Percentiles rank a stretch among this genome's conserved stretches.
These are phyloP conservation scores for Petaurus breviceps DNA, from an alignment of 2,113 vertebrate genomes.

Conservation along the genomic window DNA sequence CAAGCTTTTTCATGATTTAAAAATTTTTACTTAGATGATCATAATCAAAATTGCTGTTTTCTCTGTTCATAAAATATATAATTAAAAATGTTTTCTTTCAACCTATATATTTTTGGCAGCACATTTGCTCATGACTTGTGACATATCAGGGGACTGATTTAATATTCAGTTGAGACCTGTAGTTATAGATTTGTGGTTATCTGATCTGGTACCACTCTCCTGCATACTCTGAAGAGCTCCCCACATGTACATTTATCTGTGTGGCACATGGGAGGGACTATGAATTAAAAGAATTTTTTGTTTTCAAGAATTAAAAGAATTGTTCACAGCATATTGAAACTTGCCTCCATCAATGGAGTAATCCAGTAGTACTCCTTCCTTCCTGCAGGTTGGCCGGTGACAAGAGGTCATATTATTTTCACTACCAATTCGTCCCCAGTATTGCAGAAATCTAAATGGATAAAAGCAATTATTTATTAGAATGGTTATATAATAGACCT, in stretches of 20 bases:
- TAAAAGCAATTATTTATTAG: conserved; percentile 16
- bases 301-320: too few species aligned
- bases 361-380: conserved; percentile 95
- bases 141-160: neutral
- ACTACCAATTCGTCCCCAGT: conserved; percentile 98
- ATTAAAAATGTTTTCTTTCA: conserved; percentile 23
- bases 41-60: neutral
- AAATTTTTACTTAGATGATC: conserved; percentile 47
- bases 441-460: conserved; percentile 93
- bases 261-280: neutral
- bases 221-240: neutral
- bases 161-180: neutral
- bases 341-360: conserved; percentile 96
- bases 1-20: conserved; percentile 47
- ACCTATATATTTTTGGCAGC: conserved; percentile 6
- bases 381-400: conserved; percentile 95
- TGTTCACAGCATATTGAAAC: conserved; percentile 57
- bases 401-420: conserved; percentile 97
- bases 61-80: neutral
- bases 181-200: conserved; percentile 10
- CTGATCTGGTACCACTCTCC: neutral
- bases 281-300: too few species aligned
- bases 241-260: neutral
- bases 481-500: neutral
- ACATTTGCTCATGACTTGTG: neutral